Evolutionary conservation across 2,888 invertebrate genomes (phyloP).

Genomic region (Orchesella flavescens): DNA sequence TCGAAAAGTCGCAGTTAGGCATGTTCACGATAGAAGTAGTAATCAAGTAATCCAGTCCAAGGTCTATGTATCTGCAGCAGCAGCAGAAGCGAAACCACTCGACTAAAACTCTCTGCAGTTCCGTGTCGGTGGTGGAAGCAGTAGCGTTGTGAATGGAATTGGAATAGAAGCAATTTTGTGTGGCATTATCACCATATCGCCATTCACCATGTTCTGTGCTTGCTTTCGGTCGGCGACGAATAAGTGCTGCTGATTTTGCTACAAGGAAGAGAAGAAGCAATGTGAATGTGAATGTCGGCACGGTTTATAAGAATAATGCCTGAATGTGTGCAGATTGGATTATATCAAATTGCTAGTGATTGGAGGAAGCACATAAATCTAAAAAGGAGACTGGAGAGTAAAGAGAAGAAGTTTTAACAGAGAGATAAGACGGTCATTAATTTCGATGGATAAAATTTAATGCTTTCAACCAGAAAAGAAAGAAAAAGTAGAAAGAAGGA

Average conservation of each 20-base stretch:
- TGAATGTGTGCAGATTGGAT: slow-evolving; percentile 30
- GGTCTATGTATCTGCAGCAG: slow-evolving; percentile 30
- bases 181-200: neutral
- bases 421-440: slow-evolving; percentile 41
- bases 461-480: slow-evolving; percentile 22
- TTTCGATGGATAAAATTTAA: slow-evolving; percentile 35
- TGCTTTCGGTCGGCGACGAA: too few relatives aligned
- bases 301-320: neutral
- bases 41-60: slow-evolving; percentile 49
- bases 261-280: too few relatives aligned
- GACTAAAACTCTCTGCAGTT: too few relatives aligned
- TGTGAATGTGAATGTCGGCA: neutral
- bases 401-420: slow-evolving; percentile 13
- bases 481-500: neutral
- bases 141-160: too few relatives aligned
- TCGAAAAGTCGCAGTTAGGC: neutral
- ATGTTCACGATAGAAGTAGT: neutral
- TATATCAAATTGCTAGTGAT: slow-evolving; percentile 46
- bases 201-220: too few relatives aligned
- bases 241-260: too few relatives aligned
- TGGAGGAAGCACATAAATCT: slow-evolving; percentile 46
- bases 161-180: too few relatives aligned
- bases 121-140: too few relatives aligned
- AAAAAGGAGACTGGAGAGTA: slow-evolving; percentile 5
- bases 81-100: neutral